These are phyloP conservation scores for Bombus affinis DNA, from an alignment of 1,140 invertebrate species.

Conservation along the genomic window DNA sequence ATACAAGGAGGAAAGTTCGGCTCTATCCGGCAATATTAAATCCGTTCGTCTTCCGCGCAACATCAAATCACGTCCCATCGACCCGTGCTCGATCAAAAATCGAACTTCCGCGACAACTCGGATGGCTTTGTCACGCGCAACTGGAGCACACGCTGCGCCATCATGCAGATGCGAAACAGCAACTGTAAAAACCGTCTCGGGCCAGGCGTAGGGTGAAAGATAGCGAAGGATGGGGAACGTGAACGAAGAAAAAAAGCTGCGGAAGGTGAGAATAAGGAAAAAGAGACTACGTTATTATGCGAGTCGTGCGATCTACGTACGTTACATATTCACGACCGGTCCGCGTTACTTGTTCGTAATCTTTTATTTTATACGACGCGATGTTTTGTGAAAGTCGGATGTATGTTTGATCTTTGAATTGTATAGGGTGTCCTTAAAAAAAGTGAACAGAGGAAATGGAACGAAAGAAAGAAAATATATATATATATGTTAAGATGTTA, in stretches of 20 bases:
- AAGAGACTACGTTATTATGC: constrained; percentile 61
- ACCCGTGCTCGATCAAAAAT: not conserved
- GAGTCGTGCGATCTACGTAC: constrained; percentile 59
- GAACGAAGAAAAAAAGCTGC: constrained; percentile 27
- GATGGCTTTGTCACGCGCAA: not conserved
- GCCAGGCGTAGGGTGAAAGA: not conserved
- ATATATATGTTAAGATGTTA: not conserved
- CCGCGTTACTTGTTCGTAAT: constrained; percentile 57
- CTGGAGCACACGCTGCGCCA: not conserved
- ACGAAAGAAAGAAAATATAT: not conserved
- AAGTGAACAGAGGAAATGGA: not conserved
- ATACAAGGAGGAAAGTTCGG: not conserved
- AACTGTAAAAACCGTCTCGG: constrained; percentile 35
- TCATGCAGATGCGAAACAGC: constrained; percentile 32
- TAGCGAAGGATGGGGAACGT: not conserved
- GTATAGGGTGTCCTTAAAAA: constrained; percentile 12
- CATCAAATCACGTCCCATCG: not conserved
- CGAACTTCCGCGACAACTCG: not conserved
- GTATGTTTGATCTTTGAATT: constrained; percentile 48
- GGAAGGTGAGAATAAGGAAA: constrained; percentile 64
- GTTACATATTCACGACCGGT: constrained; percentile 66
- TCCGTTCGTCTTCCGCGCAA: not conserved
- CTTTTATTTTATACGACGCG: constrained; percentile 56
- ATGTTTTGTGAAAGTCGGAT: constrained; percentile 37
- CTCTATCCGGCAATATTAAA: not conserved